Conservation (phyloP, 2,888 invertebrate species). For the Aphodius sticticus region DNA sequence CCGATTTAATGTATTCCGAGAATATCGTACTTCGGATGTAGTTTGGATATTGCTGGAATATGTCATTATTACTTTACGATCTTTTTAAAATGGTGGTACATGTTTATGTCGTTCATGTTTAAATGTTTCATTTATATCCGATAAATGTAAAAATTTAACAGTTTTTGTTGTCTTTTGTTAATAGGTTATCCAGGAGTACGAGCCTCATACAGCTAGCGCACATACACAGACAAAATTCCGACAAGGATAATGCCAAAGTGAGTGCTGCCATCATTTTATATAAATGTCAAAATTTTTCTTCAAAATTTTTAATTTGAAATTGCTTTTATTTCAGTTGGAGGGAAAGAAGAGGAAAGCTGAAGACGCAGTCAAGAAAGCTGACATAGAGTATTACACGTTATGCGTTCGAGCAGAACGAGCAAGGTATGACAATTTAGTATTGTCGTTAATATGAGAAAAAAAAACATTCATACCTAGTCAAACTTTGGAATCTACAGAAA, state of each 20-base stretch:
- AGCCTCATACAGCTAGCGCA: conserved; percentile 59
- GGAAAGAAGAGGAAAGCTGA: conserved; percentile 89
- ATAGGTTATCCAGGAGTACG: conserved; percentile 58
- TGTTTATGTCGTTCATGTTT: background rate
- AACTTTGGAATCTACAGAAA: too few relatives aligned
- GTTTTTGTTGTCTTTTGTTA: conserved; percentile 37
- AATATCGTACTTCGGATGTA: too few relatives aligned
- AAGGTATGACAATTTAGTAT: conserved; percentile 62
- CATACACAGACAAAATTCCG: conserved; percentile 59
- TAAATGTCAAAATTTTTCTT: background rate
- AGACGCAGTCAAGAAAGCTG: conserved; percentile 89
- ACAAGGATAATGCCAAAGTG: conserved; percentile 69
- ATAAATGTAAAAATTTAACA: background rate
- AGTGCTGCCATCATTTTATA: conserved; percentile 33
- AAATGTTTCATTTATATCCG: background rate
- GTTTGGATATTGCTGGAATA: background rate
- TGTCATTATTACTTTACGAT: background rate
- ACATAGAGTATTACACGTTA: conserved; percentile 91
- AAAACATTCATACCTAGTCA: too few relatives aligned
- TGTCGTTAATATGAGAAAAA: too few relatives aligned
- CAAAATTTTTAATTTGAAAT: conserved; percentile 6
- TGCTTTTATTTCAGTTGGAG: conserved; percentile 69
- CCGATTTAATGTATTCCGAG: too few relatives aligned
- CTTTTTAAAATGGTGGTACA: background rate
- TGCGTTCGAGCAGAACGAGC: conserved; percentile 91